Conservation (phyloP, 2,888 invertebrate species). For the Eilema griseolum region DNA sequence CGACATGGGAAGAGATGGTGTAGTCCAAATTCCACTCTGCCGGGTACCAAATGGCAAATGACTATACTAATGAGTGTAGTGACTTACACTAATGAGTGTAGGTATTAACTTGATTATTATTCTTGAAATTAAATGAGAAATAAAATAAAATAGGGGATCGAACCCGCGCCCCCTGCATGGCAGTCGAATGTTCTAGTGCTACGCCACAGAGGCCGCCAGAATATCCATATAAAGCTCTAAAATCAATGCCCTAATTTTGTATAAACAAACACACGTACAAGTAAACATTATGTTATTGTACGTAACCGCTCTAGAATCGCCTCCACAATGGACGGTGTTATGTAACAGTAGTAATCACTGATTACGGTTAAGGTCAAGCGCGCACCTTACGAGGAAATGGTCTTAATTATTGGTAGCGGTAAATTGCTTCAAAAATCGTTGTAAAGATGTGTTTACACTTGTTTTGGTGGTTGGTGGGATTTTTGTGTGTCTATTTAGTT, state of each 20-base stretch:
- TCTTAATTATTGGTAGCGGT: slow-evolving; percentile 35
- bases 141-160: too few species aligned
- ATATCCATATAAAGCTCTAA: not conserved
- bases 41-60: too few species aligned
- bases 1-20: too few species aligned
- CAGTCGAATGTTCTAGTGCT: too few species aligned
- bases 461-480: not conserved
- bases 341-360: slow-evolving; percentile 43
- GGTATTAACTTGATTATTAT: too few species aligned
- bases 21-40: too few species aligned
- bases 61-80: too few species aligned
- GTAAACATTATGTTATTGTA: slow-evolving; percentile 5
- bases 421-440: slow-evolving; percentile 16
- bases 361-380: slow-evolving; percentile 52
- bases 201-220: too few species aligned
- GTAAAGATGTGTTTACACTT: not conserved
- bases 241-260: not conserved
- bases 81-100: too few species aligned
- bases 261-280: not conserved
- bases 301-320: slow-evolving; percentile 14
- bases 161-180: too few species aligned
- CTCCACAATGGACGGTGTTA: slow-evolving; percentile 39
- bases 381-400: slow-evolving; percentile 39
- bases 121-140: too few species aligned
- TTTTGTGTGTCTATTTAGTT: too few species aligned